These are phyloP conservation scores for Chaetodon trifasciatus DNA, from an alignment of 2,797 vertebrate genomes.

Conservation along the genomic window DNA sequence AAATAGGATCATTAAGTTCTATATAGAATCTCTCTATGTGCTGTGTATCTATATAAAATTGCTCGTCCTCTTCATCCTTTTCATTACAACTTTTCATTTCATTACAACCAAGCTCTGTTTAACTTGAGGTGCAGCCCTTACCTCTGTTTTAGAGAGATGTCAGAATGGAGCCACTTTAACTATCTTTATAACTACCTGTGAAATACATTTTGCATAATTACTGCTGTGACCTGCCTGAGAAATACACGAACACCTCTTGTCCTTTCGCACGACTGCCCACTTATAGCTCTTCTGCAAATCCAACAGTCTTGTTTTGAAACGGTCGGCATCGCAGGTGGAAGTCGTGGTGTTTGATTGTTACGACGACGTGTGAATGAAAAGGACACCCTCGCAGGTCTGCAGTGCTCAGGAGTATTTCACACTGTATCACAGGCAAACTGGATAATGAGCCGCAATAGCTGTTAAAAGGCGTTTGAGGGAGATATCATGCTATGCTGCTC, in stretches of 20 bases:
- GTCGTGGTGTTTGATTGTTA: constrained; percentile 49
- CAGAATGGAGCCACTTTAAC: constrained; percentile 70
- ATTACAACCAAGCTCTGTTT: constrained; percentile 75
- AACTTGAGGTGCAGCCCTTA: constrained; percentile 74
- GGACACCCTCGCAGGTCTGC: constrained; percentile 60
- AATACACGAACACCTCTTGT: constrained; percentile 55
- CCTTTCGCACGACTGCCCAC: constrained; percentile 41
- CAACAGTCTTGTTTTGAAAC: constrained; percentile 43
- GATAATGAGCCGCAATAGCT: constrained; percentile 76
- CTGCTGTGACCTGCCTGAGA: constrained; percentile 61
- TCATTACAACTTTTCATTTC: constrained; percentile 79
- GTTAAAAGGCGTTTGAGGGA: constrained; percentile 80
- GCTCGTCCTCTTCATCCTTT: constrained; percentile 77
- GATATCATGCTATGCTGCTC: constrained; percentile 81
- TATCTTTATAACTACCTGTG: constrained; percentile 70
- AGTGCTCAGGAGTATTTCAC: constrained; percentile 48
- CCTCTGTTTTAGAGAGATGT: constrained; percentile 79
- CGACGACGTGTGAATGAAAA: constrained; percentile 48
- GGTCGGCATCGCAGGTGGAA: constrained; percentile 26
- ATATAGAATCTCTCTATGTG: constrained; percentile 75
- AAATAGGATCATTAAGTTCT: constrained; percentile 87
- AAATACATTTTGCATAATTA: constrained; percentile 72
- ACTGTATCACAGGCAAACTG: constrained; percentile 51
- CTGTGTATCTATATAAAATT: constrained; percentile 72
- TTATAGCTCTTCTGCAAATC: constrained; percentile 33